phyloP scores from a whole-genome alignment of 2,797 vertebrate genomes.

The Echiichthys vipera region DNA sequence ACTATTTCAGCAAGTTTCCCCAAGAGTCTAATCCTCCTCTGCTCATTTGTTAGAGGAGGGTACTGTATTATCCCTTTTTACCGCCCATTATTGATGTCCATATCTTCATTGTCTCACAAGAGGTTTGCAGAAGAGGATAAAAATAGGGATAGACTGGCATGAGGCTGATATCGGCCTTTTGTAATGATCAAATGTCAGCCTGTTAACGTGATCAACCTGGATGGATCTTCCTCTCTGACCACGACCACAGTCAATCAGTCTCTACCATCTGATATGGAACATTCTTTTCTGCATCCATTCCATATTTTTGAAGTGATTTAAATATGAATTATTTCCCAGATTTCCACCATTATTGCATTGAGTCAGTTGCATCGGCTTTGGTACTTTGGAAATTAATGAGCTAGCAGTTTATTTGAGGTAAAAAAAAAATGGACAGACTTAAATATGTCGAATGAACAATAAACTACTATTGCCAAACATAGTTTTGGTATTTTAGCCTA shows the following conservation, averaged over 20 bases:
- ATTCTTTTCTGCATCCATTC: neutral
- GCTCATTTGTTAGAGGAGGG: neutral
- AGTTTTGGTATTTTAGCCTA: no score
- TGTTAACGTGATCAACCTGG: constrained; percentile 2
- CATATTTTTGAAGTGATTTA: neutral
- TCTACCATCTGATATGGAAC: neutral
- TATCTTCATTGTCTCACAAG: neutral
- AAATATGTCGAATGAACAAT: neutral
- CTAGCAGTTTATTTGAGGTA: neutral
- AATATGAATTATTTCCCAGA: neutral
- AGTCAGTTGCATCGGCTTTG: neutral
- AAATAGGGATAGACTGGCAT: neutral
- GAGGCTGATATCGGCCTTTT: neutral
- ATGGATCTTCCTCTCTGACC: neutral
- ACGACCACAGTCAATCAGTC: neutral
- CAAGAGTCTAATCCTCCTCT: neutral
- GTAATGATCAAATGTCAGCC: neutral
- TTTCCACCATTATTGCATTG: neutral
- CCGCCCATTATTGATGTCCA: neutral
- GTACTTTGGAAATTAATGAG: neutral
- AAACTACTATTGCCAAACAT: neutral
- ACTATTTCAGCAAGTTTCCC: constrained; percentile 1
- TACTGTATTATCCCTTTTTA: neutral
- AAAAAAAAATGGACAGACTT: neutral
- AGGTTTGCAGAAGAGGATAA: neutral